A percentile compares a stretch with the other conserved stretches of the same genome.
phyloP scores from a whole-genome alignment of 2,888 invertebrate species.

The Dione juno region DNA sequence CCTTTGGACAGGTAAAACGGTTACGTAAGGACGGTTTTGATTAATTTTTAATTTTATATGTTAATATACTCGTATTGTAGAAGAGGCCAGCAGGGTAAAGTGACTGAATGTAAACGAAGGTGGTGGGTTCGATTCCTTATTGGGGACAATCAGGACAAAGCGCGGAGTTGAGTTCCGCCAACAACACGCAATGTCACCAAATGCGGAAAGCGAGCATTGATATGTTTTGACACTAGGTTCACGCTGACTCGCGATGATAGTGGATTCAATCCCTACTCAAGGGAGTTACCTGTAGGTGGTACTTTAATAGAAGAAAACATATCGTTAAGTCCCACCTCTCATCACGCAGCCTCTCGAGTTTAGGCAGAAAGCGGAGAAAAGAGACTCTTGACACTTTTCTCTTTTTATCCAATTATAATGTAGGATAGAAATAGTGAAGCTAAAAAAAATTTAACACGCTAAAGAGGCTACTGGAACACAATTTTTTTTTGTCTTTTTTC shows the following conservation, averaged over 20 bases:
- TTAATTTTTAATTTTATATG: not conserved
- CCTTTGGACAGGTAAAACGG: conserved; percentile 17
- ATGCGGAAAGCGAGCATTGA: not conserved
- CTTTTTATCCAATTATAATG: too few relatives aligned
- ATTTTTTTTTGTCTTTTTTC: not conserved
- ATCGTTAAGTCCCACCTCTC: too few relatives aligned
- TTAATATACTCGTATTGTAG: not conserved
- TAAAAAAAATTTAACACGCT: not conserved
- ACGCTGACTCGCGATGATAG: too few relatives aligned
- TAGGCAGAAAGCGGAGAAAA: too few relatives aligned
- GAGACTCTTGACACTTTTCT: not conserved
- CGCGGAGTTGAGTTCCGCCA: not conserved
- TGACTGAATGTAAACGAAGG: not conserved
- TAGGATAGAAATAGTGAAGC: too few relatives aligned
- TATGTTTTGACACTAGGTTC: not conserved
- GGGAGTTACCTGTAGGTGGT: too few relatives aligned
- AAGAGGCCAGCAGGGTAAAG: too few relatives aligned
- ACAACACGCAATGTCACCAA: not conserved
- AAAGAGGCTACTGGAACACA: not conserved
- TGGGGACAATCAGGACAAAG: not conserved
- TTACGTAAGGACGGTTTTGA: conserved; percentile 1
- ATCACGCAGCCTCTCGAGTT: too few relatives aligned
- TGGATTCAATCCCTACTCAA: too few relatives aligned
- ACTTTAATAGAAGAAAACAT: too few relatives aligned
- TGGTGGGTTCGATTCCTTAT: not conserved